Percentiles rank a stretch among this genome's conserved stretches.
These are phyloP conservation scores for Lutraria rhynchaena DNA, from an alignment of 1,140 invertebrate species.

Conservation along the genomic window DNA sequence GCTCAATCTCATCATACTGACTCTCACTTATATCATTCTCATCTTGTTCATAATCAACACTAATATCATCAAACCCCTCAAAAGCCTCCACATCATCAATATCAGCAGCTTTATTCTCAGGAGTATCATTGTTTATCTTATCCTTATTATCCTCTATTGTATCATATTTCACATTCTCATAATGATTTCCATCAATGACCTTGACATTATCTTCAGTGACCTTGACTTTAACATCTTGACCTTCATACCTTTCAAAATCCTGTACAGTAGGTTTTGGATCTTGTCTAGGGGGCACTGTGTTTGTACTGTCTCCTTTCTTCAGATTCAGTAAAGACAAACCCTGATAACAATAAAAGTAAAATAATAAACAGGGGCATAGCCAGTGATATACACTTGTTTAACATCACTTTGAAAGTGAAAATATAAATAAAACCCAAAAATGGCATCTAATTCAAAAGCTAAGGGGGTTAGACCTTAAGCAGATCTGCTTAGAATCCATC, in stretches of 20 bases:
- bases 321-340: constrained; percentile 23
- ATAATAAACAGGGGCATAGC: no score
- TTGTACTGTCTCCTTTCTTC: not conserved
- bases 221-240: not conserved
- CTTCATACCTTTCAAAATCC: constrained; percentile 38
- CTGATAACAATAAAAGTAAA: constrained; percentile 10
- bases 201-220: not conserved
- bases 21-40: not conserved
- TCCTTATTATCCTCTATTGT: not conserved
- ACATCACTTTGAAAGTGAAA: no score
- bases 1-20: not conserved
- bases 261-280: not conserved
- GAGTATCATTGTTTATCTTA: constrained; percentile 1
- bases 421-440: no score
- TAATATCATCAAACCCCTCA: not conserved
- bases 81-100: constrained; percentile 7
- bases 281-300: not conserved
- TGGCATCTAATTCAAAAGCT: no score
- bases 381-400: no score
- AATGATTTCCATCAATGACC: not conserved
- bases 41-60: not conserved
- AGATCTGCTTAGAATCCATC: no score
- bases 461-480: no score
- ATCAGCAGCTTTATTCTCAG: not conserved
- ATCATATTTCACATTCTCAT: not conserved